Conservation (phyloP, 2,113 vertebrate genomes). For the Apteryx mantelli region DNA sequence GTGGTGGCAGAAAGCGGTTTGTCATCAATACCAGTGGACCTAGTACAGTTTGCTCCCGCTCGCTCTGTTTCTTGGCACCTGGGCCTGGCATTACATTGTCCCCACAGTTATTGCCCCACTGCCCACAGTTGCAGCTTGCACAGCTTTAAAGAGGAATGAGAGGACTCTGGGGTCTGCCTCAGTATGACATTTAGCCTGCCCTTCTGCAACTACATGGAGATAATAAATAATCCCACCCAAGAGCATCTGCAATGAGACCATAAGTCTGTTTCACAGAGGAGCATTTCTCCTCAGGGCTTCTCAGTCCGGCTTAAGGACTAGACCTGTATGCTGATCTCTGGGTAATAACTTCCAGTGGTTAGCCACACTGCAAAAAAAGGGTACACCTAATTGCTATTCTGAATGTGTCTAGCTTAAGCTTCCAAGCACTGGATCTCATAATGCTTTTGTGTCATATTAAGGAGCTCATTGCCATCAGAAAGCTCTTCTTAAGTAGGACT, state of each 20-base stretch:
- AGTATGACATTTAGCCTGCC: too few species aligned
- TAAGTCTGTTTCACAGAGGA: not conserved
- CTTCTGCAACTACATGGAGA: too few species aligned
- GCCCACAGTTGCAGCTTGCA: too few species aligned
- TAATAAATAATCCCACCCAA: not conserved
- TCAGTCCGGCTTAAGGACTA: not conserved
- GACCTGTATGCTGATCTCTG: not conserved
- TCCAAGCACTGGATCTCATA: not conserved
- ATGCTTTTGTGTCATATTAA: not conserved
- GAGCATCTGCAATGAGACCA: not conserved
- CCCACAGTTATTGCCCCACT: too few species aligned
- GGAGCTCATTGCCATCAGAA: not conserved
- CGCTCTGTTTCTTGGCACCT: too few species aligned
- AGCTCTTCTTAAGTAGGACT: accelerated
- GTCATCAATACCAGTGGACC: too few species aligned
- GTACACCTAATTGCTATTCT: not conserved
- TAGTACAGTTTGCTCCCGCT: too few species aligned
- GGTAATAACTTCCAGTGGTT: not conserved
- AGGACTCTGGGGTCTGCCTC: too few species aligned
- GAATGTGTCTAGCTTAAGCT: not conserved
- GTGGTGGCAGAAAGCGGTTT: too few species aligned
- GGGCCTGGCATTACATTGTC: too few species aligned
- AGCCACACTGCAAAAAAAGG: not conserved
- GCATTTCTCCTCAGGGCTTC: not conserved
- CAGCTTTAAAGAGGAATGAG: too few species aligned